These are phyloP conservation scores for Bubo blakistoni DNA, from an alignment of 2,113 vertebrate genomes.

Conservation along the genomic window DNA sequence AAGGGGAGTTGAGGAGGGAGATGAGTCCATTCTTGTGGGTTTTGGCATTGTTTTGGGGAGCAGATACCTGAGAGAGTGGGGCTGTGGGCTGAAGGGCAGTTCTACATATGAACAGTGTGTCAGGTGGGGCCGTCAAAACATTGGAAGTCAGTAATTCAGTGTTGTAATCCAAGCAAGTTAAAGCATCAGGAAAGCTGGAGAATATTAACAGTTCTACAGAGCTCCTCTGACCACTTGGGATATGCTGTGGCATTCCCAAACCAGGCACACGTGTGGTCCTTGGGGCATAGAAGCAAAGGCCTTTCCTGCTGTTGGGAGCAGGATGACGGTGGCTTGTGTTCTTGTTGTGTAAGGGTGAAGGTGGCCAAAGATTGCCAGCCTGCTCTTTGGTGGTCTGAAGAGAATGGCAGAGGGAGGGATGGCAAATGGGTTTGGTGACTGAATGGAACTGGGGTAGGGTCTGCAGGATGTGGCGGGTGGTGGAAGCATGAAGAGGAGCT, in stretches of 20 bases:
- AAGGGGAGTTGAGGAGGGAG: neutral
- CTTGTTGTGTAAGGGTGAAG: neutral
- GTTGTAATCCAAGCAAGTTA: neutral
- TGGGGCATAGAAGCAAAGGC: neutral
- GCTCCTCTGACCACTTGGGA: neutral
- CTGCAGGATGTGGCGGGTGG: neutral
- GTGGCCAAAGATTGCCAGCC: neutral
- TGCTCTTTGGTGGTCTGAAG: neutral
- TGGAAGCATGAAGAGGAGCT: neutral
- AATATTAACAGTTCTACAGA: neutral
- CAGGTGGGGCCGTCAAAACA: neutral
- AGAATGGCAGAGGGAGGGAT: neutral
- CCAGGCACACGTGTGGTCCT: neutral
- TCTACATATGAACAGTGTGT: neutral
- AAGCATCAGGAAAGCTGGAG: neutral
- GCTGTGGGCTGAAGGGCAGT: neutral
- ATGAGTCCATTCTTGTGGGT: neutral
- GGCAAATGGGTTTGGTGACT: neutral
- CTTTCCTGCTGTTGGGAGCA: neutral
- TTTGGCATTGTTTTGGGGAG: neutral
- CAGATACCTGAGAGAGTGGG: neutral
- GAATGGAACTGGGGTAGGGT: neutral
- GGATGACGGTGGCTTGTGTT: neutral
- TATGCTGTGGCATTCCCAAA: neutral
- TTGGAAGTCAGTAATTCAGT: neutral